Base-by-base conservation (phyloP, 2,888 invertebrate genomes). In the Zaprionus bogoriensis region DNA sequence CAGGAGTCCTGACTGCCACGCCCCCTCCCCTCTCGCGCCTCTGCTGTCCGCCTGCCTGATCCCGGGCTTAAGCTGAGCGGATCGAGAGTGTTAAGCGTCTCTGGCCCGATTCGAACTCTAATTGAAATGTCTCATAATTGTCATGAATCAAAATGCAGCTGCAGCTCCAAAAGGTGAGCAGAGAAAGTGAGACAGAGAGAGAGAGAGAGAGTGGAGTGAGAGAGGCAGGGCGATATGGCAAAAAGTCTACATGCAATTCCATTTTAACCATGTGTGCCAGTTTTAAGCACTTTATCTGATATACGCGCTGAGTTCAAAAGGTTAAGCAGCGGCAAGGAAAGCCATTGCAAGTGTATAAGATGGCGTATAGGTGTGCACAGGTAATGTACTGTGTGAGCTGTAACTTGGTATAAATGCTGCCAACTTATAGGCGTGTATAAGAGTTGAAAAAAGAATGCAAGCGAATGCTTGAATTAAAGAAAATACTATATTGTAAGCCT, bases 61-160 rank as follows among this genome's bases (percentile, higher is more conserved):
- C 58, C 63, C 38, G 20, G 27, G 42, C 27, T 45, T 47, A 67
- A 55, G 53, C 63, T 71, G 25, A 47, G 19, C 51, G 53, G 47
- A 52, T 57, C 63, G 66, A 28, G 30, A 12, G 28, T 20, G 41
- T 42, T 47, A 42, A 30, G 51, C 25, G n/a, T 63, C 46, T 32
- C 53, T 7, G n/a, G 28, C n/a, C 12, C 9, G 6, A 25, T n/a
- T 22, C 41, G 12, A 53, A 67, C 63, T 67, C 67, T 71, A 71
- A 71, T 71, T 72, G 71, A 71, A 71, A 71, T 59, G 63, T 67
- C 67, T 59, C 71, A 72, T 72, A 72, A 72, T 67, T 72, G 62
- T 63, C 67, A 63, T 46, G 54, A 42, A 44, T 51, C 67, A 47
- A 46, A 61, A 50, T 27, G 14, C 3, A 14, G 52, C 42, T 54